phyloP scores from a whole-genome alignment of 1,140 invertebrate species.

The Drosophila mayri region DNA sequence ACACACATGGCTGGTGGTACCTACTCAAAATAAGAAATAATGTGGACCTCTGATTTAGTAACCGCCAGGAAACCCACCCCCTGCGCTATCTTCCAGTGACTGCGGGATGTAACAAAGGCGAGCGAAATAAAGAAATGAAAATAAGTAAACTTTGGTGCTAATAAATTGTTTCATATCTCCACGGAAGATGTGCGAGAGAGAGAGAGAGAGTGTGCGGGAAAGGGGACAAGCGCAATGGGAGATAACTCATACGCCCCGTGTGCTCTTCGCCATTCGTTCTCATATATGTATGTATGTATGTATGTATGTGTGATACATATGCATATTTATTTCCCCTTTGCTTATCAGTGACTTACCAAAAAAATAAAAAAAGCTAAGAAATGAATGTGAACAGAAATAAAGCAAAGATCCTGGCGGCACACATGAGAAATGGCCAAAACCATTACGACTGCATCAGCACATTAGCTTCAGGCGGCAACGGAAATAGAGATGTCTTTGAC shows the following conservation, averaged over 20 bases:
- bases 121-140: conserved; percentile 66
- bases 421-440: conserved; percentile 76
- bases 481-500: not conserved
- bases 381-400: conserved; percentile 47
- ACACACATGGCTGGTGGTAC: conserved; percentile 1
- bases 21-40: conserved; percentile 78
- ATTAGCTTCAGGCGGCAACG: conserved; percentile 45
- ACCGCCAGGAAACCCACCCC: conserved; percentile 34
- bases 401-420: conserved; percentile 47
- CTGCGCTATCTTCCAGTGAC: conserved; percentile 32
- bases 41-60: conserved; percentile 76
- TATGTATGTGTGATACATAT: conserved; percentile 41
- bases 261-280: conserved; percentile 4
- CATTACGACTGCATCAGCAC: conserved; percentile 71
- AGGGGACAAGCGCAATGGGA: conserved; percentile 1
- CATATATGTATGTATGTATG: not conserved
- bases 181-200: conserved; percentile 26
- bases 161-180: conserved; percentile 81
- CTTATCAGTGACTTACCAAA: conserved; percentile 75
- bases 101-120: conserved; percentile 60
- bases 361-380: conserved; percentile 49
- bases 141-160: conserved; percentile 75
- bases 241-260: conserved; percentile 78
- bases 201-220: conserved; percentile 2
- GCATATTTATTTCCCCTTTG: conserved; percentile 80